Conservation (phyloP, 2,113 vertebrate species). For the Xenopus laevis region DNA sequence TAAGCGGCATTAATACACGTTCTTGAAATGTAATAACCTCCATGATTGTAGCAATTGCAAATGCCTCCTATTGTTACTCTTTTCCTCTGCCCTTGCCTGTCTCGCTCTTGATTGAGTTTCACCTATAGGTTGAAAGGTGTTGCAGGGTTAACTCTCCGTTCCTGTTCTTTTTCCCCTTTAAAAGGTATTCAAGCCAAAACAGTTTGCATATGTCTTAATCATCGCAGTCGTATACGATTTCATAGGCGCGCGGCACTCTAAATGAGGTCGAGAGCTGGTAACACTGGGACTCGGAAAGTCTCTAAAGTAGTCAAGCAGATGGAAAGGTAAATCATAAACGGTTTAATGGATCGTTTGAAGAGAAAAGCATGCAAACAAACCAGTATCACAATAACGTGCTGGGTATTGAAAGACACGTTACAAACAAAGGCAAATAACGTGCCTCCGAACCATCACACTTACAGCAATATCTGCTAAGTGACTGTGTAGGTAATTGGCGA, state of each 20-base stretch:
- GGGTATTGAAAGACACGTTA: not conserved
- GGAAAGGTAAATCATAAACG: not conserved
- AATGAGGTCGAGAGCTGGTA: not conserved
- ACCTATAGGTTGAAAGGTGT: not conserved
- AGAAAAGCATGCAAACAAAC: slow-evolving; percentile 1
- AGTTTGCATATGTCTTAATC: not conserved
- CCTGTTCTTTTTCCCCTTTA: not conserved
- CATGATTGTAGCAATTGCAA: slow-evolving; percentile 42
- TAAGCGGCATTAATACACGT: slow-evolving; percentile 33
- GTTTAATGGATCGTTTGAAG: slow-evolving; percentile 8
- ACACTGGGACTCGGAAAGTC: not conserved
- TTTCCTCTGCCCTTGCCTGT: slow-evolving; percentile 1
- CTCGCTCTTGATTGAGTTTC: not conserved
- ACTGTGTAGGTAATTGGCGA: too few species aligned
- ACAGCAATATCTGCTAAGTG: not conserved
- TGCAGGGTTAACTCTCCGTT: slow-evolving; percentile 10
- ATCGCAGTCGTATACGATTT: not conserved
- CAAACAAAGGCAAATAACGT: not conserved
- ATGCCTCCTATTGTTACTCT: slow-evolving; percentile 30
- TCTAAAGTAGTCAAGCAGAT: not conserved
- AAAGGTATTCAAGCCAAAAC: not conserved
- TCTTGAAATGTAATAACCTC: slow-evolving; percentile 34
- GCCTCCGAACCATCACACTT: not conserved
- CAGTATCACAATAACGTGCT: not conserved
- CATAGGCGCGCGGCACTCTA: not conserved